Percentiles rank a stretch among this genome's conserved stretches.
Evolutionary conservation across 2,113 vertebrate species (phyloP).

Genomic region (Elgaria multicarinata): DNA sequence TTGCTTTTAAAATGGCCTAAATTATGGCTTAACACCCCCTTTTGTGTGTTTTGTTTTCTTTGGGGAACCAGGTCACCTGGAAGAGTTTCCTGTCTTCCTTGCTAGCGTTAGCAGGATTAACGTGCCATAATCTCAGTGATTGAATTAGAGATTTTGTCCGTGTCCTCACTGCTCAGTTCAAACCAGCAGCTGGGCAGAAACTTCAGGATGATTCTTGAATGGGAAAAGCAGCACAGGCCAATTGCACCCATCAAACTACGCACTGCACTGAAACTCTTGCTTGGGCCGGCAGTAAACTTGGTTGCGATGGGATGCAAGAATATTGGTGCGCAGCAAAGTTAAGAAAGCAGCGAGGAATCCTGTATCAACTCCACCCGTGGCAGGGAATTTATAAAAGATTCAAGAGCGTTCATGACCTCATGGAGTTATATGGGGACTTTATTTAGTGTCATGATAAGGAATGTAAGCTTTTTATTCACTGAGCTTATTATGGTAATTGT

Average conservation of each 20-base stretch:
- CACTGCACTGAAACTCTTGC: too few relatives aligned
- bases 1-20: neutral
- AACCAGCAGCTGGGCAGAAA: conserved; percentile 54
- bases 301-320: neutral
- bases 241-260: too few relatives aligned
- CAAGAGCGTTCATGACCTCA: neutral
- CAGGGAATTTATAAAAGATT: neutral
- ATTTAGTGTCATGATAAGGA: neutral
- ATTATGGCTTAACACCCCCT: conserved; percentile 39
- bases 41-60: conserved; percentile 14
- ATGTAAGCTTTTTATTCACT: neutral
- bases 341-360: too few relatives aligned
- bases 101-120: conserved; percentile 75
- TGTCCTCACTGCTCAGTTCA: conserved; percentile 72
- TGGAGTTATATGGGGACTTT: neutral
- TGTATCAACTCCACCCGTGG: accelerated
- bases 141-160: conserved; percentile 70
- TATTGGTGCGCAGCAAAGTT: too few relatives aligned
- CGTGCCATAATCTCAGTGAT: conserved; percentile 70
- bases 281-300: neutral
- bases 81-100: conserved; percentile 47
- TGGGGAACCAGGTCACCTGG: conserved; percentile 68
- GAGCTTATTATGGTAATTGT: neutral
- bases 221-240: too few relatives aligned
- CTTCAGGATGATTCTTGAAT: neutral